These are phyloP conservation scores for Ceuthmochares aereus DNA, from an alignment of 2,113 vertebrate genomes.

Conservation along the genomic window DNA sequence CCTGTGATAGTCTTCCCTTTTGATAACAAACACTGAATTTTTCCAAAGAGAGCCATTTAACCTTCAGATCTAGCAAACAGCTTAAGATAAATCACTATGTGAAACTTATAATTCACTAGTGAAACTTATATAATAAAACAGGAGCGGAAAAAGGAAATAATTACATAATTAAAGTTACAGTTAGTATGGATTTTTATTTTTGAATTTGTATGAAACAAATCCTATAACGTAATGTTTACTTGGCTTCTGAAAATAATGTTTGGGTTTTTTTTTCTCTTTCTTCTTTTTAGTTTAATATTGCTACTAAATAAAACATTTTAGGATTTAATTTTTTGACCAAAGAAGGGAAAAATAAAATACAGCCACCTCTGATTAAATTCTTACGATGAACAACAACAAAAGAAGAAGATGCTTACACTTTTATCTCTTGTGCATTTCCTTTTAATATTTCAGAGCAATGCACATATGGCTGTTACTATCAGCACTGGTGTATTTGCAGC, in stretches of 20 bases:
- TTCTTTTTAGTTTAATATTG: background rate
- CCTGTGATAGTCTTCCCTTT: background rate
- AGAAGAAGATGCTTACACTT: conserved; percentile 10
- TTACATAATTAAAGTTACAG: background rate
- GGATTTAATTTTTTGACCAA: background rate
- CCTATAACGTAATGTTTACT: background rate
- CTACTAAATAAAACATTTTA: background rate
- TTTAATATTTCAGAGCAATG: conserved; percentile 60
- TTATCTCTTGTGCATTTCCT: conserved; percentile 53
- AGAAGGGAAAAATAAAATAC: background rate
- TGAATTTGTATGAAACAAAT: background rate
- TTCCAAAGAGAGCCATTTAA: background rate
- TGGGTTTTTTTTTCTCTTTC: background rate
- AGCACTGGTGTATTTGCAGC: conserved; percentile 73
- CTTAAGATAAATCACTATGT: background rate
- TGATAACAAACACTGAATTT: background rate
- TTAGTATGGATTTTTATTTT: background rate
- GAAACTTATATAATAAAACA: background rate
- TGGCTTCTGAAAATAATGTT: background rate
- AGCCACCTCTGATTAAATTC: background rate
- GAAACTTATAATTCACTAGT: no score
- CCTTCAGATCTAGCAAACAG: background rate
- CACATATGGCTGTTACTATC: conserved; percentile 58
- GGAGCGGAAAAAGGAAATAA: background rate
- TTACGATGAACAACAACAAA: background rate